These are phyloP conservation scores for Drosophila greeni DNA, from an alignment of 2,888 invertebrate species.

Conservation along the genomic window DNA sequence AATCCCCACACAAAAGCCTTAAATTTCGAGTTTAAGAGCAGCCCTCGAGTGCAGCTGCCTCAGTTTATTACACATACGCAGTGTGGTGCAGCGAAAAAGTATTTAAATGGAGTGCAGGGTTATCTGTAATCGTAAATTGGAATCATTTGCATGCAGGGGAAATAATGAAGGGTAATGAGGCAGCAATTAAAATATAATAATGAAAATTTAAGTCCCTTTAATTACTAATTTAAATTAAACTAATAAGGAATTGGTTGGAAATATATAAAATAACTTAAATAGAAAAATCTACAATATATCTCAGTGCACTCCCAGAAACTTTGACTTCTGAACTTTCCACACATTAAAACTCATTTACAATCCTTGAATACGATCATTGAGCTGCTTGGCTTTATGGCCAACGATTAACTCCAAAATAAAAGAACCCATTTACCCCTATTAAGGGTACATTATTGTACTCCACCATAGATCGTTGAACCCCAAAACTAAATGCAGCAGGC, in stretches of 20 bases:
- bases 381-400: conserved; percentile 16
- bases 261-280: too few relatives aligned
- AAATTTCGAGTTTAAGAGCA: conserved; percentile 13
- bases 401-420: conserved; percentile 16
- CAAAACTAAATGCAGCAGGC: conserved; percentile 3
- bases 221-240: too few relatives aligned
- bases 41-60: conserved; percentile 39
- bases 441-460: neutral
- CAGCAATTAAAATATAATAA: too few relatives aligned
- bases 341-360: conserved; percentile 9
- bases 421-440: neutral
- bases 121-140: conserved; percentile 14
- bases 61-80: conserved; percentile 59
- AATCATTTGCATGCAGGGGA: conserved; percentile 6
- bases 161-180: neutral
- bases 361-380: conserved; percentile 16
- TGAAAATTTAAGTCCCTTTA: too few relatives aligned
- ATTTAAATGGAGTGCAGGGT: conserved; percentile 34
- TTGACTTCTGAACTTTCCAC: conserved; percentile 7
- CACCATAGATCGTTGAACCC: conserved; percentile 8
- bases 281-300: neutral
- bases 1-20: conserved; percentile 19
- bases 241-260: too few relatives aligned
- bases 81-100: conserved; percentile 41
- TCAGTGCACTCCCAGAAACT: neutral